Percentiles rank a stretch among this genome's conserved stretches.
Conservation (phyloP, 2,113 vertebrate genomes). For the Thoracochromis brauschi region DNA sequence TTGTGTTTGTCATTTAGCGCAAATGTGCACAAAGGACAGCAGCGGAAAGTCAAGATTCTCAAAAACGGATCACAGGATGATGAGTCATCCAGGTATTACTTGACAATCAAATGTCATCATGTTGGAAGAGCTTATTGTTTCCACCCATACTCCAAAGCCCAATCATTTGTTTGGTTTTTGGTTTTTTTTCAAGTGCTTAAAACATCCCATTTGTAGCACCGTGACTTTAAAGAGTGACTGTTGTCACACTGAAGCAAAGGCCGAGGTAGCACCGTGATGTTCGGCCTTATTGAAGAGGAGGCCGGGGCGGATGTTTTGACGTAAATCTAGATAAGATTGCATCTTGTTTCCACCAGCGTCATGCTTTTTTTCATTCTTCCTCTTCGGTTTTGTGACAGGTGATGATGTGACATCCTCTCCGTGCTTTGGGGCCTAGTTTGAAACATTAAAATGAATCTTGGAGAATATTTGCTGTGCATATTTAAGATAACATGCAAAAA, state of each 20-base stretch:
- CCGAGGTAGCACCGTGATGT: background rate
- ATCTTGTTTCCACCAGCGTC: background rate
- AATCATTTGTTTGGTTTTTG: background rate
- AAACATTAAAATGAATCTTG: background rate
- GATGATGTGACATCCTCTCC: background rate
- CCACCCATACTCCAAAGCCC: background rate
- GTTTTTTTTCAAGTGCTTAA: background rate
- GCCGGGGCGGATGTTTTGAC: background rate
- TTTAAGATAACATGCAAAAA: background rate
- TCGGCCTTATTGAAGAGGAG: background rate
- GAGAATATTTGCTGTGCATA: background rate
- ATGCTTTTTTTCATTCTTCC: background rate
- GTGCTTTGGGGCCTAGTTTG: background rate
- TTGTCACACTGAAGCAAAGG: background rate
- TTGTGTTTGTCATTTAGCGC: background rate
- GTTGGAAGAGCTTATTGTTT: slow-evolving; percentile 8
- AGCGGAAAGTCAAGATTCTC: slow-evolving; percentile 8
- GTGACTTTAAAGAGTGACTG: background rate
- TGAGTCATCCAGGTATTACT: background rate
- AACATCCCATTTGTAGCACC: background rate
- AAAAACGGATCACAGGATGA: background rate
- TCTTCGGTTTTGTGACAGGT: background rate
- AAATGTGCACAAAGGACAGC: background rate
- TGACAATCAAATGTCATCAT: slow-evolving; percentile 10
- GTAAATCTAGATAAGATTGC: background rate